phyloP scores from a whole-genome alignment of 2,113 vertebrate genomes.

The Sceloporus tristichus region DNA sequence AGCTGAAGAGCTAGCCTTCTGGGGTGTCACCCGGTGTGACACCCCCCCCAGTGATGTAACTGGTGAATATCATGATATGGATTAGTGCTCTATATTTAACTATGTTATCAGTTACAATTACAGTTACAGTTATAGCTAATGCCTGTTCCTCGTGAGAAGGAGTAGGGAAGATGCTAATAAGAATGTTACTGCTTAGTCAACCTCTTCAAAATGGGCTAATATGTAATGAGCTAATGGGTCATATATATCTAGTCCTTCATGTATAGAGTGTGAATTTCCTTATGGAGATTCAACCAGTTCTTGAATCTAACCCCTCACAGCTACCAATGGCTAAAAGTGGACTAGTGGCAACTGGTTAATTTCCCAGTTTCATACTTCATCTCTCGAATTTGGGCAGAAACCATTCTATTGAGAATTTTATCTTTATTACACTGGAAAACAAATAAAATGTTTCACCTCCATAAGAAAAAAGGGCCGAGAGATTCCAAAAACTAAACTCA shows the following conservation, averaged over 20 bases:
- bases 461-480: background rate
- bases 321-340: background rate
- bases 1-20: too few species aligned
- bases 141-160: too few species aligned
- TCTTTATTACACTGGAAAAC: background rate
- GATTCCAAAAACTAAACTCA: constrained; percentile 7
- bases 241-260: background rate
- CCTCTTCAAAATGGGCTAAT: background rate
- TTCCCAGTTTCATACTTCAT: background rate
- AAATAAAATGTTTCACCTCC: background rate
- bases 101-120: too few species aligned
- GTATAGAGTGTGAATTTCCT: background rate
- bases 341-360: background rate
- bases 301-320: background rate
- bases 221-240: too few species aligned
- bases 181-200: too few species aligned
- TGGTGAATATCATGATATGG: too few species aligned
- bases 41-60: too few species aligned
- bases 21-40: too few species aligned
- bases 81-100: too few species aligned
- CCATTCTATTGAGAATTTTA: background rate
- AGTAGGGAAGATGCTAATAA: background rate
- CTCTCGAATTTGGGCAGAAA: background rate
- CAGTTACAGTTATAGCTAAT: background rate
- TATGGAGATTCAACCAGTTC: background rate